Evolutionary conservation across 2,113 vertebrate genomes (phyloP).

Genomic region (Todiramphus chloris): DNA sequence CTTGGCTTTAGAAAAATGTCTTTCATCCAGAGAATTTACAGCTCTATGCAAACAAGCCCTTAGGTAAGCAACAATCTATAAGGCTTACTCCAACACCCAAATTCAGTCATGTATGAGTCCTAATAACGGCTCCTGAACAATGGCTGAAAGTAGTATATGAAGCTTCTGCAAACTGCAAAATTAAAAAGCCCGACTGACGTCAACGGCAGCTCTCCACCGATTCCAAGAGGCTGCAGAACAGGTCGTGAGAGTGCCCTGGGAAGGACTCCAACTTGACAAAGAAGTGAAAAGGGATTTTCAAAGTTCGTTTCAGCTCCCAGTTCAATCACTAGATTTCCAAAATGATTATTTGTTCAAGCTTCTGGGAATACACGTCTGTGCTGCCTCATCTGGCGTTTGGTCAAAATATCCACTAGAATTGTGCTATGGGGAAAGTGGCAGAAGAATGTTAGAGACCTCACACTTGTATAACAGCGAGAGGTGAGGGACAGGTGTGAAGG

Average conservation of each 20-base stretch:
- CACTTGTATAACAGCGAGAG: not conserved
- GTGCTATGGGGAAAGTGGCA: not conserved
- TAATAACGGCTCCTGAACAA: not conserved
- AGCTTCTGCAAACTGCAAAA: constrained; percentile 15
- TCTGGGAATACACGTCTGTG: not conserved
- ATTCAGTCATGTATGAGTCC: constrained; percentile 31
- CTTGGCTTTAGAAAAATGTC: constrained; percentile 56
- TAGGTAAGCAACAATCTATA: constrained; percentile 49
- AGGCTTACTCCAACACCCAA: constrained; percentile 42
- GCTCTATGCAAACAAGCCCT: constrained; percentile 59
- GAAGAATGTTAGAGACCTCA: not conserved
- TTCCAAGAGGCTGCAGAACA: not conserved
- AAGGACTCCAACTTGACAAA: constrained; percentile 9
- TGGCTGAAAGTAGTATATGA: not conserved
- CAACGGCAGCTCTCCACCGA: not conserved
- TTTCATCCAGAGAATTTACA: constrained; percentile 62
- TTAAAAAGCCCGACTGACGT: not conserved
- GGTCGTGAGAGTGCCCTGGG: not conserved
- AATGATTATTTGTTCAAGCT: not conserved
- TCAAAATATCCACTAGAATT: not conserved
- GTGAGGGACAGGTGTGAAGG: not conserved
- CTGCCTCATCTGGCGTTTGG: constrained; percentile 16
- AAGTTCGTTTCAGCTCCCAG: not conserved
- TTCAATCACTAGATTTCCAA: not conserved
- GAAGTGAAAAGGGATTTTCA: constrained; percentile 1